A percentile compares a stretch with the other conserved stretches of the same genome.
Conservation (phyloP, 2,113 vertebrate species). For the Baryphthengus martii region DNA sequence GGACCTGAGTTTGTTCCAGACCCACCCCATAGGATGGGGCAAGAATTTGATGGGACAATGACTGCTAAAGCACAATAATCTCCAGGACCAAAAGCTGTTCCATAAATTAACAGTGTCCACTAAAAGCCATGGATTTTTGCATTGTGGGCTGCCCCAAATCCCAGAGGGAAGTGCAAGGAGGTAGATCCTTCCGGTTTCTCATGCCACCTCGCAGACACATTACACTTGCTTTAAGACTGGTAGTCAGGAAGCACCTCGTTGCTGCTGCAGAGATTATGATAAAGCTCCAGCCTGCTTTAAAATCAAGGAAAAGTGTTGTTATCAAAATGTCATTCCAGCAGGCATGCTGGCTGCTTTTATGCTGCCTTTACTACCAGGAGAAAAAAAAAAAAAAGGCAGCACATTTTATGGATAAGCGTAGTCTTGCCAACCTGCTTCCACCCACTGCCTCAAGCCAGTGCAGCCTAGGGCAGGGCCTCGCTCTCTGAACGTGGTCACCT, state of each 20-base stretch:
- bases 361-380: neutral
- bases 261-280: neutral
- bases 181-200: neutral
- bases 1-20: neutral
- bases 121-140: neutral
- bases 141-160: neutral
- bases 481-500: neutral
- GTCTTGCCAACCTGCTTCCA: neutral
- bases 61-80: neutral
- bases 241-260: neutral
- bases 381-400: neutral
- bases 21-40: neutral
- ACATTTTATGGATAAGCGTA: neutral
- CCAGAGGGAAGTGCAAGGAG: accelerated
- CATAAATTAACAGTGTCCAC: neutral
- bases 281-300: neutral
- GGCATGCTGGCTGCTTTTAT: neutral
- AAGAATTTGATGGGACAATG: too few relatives aligned
- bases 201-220: neutral
- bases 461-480: neutral
- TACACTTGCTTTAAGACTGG: neutral
- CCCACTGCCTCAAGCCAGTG: neutral
- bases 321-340: neutral
- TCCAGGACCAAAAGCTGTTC: neutral
- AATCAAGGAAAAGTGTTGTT: neutral